Evolutionary conservation across 2,888 invertebrate genomes (phyloP), one percentile per base, ranked within the genome.

Genomic region (Perdita meconis): DNA sequence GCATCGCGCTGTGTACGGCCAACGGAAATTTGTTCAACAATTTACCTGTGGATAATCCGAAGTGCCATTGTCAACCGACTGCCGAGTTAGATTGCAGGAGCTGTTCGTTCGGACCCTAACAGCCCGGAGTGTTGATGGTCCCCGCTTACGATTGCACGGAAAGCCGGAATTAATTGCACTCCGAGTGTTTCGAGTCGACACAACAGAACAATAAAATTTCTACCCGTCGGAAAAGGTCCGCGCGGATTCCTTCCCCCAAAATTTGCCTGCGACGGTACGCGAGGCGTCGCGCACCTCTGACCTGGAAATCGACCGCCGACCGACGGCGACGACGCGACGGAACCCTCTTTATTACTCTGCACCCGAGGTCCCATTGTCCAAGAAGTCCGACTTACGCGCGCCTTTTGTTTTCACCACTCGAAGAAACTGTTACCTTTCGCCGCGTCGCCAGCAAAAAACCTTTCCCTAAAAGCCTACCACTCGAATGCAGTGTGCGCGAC

Each of bases 141-240:
- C 8, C 8, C 1, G 16, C 42, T 67, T 36, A 30, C 13, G 22
- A 55, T 34, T 22, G 24, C n/a, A 5, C 10, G 5, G 47, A 5
- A 22, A 13, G 24, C 16, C 1, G 10, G 1, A 57, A 36, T 61
- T 30, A 50, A 56, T 22, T 24, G 12, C 13, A 19, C 6, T 13
- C 8, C 12, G 12, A 13, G 36, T 53, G n/a, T 0, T 19, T 12
- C 16, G n/a, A 0, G n/a, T 6, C 0, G 2, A 16, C 22, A 61
- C 8, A 61, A 56, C 5, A 1, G 19, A 22, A 24, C 40, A 50
- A 56, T 61, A 42, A 73, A 16, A 53, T n/a, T n/a, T n/a, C 38
- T 69, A 36, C 1, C 8, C 51, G 8, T 51, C 12, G 55, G 36
- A 55, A 24, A 34, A 36, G 53, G 42, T 1, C 30, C 42, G n/a